phyloP scores from a whole-genome alignment of 2,888 invertebrate species.

The Tetramorium bicarinatum region DNA sequence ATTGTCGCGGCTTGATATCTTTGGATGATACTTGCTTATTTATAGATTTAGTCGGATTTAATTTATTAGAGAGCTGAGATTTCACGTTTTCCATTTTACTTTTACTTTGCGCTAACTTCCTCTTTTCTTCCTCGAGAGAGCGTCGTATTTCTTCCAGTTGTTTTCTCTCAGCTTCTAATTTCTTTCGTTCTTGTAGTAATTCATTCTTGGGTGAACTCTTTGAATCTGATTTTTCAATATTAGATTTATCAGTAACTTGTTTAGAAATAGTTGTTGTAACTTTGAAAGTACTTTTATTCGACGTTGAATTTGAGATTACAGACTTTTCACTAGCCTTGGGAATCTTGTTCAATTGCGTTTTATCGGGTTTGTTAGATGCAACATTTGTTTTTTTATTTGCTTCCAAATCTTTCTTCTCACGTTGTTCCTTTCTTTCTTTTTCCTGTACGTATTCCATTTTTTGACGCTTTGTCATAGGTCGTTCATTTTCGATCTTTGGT shows the following conservation, averaged over 20 bases:
- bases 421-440: conserved; percentile 87
- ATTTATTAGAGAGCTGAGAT: conserved; percentile 77
- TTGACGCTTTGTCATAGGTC: conserved; percentile 94
- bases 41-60: conserved; percentile 66
- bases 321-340: conserved; percentile 64
- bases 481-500: conserved; percentile 88
- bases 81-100: conserved; percentile 73
- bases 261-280: conserved; percentile 38
- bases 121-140: conserved; percentile 82
- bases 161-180: conserved; percentile 82
- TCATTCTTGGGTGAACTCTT: conserved; percentile 77
- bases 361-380: conserved; percentile 66
- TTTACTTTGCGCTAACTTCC: conserved; percentile 76
- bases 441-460: conserved; percentile 92
- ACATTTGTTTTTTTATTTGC: conserved; percentile 23
- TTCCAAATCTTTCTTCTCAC: conserved; percentile 57
- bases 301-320: conserved; percentile 53
- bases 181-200: conserved; percentile 81
- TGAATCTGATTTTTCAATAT: conserved; percentile 39
- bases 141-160: conserved; percentile 83
- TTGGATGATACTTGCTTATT: conserved; percentile 70
- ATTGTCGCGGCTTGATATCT: conserved; percentile 85
- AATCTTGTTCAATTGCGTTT: conserved; percentile 72
- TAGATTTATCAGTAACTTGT: conserved; percentile 54
- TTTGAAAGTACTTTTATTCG: conserved; percentile 66